Evolutionary conservation across 2,888 invertebrate species (phyloP), one percentile per base, ranked within the genome.

Genomic region (Leptopilina syphax): DNA sequence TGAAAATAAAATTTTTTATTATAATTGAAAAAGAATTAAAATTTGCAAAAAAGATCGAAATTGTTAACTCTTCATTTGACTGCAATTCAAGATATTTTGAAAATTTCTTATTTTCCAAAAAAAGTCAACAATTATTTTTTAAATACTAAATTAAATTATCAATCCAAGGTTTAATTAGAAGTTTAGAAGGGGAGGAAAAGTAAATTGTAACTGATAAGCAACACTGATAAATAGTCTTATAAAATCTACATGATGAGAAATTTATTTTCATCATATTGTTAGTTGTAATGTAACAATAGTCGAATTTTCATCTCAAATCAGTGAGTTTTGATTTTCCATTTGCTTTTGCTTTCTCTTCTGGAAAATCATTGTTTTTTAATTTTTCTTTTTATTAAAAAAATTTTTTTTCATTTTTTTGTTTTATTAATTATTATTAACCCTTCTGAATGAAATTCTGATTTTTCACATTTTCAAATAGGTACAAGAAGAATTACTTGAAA

Each of bases 201-300:
- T 79, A 81, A 81, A 82, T 83, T 82, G 73, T 70, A 63, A 27
- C 82, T 83, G 88, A 89, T 89, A 88, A 85, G 83, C 83, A 65
- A 79, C 57, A 79, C 86, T 88, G 89, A 89, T 89, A 89, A 88
- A 89, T 82, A 77, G 68, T 81, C 85, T 73, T 89, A 89, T 89
- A 89, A 88, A 87, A 86, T 86, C 82, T 84, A 85, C 84, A 81
- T 85, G 85, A 77, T 73, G 80, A 76, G 82, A 73, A 81, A 83
- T 81, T 79, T 76, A 68, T 77, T 83, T 83, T 65, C 79, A 81
- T 77, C 27, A 54, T 60, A 60, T 60, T 60, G 60, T 60, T 70
- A 70, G 54, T 54, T 57, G 54, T 13, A 27, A 54, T 73, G 34
- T 57, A 34, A 34, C 34, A 54, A 73, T 50, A 12, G 54, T 57